These are phyloP conservation scores for Xiphydria camelus DNA, from an alignment of 2,888 invertebrate genomes.

Conservation along the genomic window DNA sequence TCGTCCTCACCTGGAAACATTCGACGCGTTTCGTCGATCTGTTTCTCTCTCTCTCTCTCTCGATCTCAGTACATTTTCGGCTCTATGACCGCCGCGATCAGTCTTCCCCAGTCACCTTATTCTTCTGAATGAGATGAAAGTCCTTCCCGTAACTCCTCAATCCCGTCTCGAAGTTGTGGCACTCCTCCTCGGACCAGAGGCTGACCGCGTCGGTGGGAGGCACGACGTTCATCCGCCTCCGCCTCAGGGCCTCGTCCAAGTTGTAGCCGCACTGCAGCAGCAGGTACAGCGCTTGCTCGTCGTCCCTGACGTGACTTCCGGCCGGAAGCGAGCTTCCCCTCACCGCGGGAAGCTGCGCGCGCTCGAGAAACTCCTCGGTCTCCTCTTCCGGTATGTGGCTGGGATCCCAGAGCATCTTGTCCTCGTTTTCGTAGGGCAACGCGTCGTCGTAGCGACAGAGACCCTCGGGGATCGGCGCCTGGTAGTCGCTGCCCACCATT, in stretches of 20 bases:
- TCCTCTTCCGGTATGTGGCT: slow-evolving; percentile 70
- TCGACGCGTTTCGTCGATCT: background rate
- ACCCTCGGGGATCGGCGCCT: slow-evolving; percentile 91
- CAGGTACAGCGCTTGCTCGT: slow-evolving; percentile 87
- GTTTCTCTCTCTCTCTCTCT: slow-evolving; percentile 1
- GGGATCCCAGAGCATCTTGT: slow-evolving; percentile 93
- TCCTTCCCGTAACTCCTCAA: slow-evolving; percentile 93
- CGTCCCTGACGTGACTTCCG: slow-evolving; percentile 81
- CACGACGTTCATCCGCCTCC: slow-evolving; percentile 75
- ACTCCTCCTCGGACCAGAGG: slow-evolving; percentile 96
- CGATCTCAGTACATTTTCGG: background rate
- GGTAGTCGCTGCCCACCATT: slow-evolving; percentile 93
- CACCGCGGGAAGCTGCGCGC: slow-evolving; percentile 55
- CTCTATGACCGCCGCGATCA: background rate
- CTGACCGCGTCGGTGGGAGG: slow-evolving; percentile 75
- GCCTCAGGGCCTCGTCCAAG: slow-evolving; percentile 87
- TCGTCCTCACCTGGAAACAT: slow-evolving; percentile 72
- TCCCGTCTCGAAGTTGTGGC: slow-evolving; percentile 94
- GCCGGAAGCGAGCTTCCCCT: slow-evolving; percentile 64
- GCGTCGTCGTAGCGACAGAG: slow-evolving; percentile 91
- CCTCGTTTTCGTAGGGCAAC: slow-evolving; percentile 93
- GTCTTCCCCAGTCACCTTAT: slow-evolving; percentile 68
- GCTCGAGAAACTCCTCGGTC: slow-evolving; percentile 81
- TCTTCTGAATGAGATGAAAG: slow-evolving; percentile 90
- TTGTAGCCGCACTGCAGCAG: slow-evolving; percentile 94